A percentile compares a stretch with the other conserved stretches of the same genome.
These are phyloP conservation scores for Myiothlypis chrysogaster DNA, from an alignment of 2,797 vertebrate genomes.

Conservation along the genomic window DNA sequence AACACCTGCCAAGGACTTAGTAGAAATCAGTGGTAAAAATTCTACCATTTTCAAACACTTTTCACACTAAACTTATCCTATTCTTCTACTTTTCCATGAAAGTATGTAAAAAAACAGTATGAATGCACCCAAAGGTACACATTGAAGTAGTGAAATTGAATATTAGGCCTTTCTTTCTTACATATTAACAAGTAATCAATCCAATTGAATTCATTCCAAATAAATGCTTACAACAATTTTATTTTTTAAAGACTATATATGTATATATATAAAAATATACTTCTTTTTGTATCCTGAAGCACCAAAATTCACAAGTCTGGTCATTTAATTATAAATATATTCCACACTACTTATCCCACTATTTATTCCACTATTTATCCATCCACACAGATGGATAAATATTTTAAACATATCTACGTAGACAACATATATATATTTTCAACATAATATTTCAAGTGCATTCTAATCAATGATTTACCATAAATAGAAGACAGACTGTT, in stretches of 20 bases:
- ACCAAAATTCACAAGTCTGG: not conserved
- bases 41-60: not conserved
- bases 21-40: not conserved
- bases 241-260: not conserved
- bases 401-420: not conserved
- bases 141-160: not conserved
- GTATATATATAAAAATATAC: too few species aligned
- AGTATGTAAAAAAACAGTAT: not conserved
- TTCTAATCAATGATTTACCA: not conserved
- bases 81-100: not conserved
- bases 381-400: not conserved
- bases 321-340: not conserved
- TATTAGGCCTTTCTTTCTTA: not conserved
- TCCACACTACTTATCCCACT: too few species aligned
- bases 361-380: too few species aligned
- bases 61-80: not conserved
- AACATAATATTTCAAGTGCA: not conserved
- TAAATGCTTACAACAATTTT: not conserved
- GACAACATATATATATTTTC: not conserved
- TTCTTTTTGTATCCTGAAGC: not conserved
- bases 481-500: not conserved
- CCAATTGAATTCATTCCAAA: not conserved
- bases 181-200: not conserved
- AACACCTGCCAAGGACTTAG: not conserved
- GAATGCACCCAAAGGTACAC: not conserved